A percentile compares a stretch with the other conserved stretches of the same genome.
Evolutionary conservation across 2,113 vertebrate species (phyloP).

Genomic region (Larimichthys crocea): DNA sequence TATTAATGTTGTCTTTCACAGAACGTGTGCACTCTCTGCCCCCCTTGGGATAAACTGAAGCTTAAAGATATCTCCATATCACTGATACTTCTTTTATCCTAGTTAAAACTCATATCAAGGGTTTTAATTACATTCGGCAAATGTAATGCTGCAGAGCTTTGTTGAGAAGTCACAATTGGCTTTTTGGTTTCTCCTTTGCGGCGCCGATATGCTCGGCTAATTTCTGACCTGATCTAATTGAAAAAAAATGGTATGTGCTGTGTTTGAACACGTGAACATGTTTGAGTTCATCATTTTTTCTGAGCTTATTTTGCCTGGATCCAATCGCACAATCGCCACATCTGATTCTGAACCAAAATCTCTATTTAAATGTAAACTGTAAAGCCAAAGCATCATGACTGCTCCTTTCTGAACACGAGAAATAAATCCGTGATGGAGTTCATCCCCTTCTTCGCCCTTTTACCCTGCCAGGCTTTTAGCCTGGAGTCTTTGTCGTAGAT

Average conservation of each 20-base stretch:
- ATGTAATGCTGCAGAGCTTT: constrained; percentile 59
- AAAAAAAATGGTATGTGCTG: constrained; percentile 25
- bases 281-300: constrained; percentile 21
- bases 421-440: constrained; percentile 58
- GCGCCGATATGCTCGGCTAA: constrained; percentile 16
- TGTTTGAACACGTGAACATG: constrained; percentile 26
- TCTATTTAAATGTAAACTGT: not conserved
- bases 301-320: not conserved
- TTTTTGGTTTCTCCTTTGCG: constrained; percentile 35
- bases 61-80: constrained; percentile 73
- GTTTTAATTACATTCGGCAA: constrained; percentile 72
- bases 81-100: constrained; percentile 72
- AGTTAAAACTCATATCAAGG: constrained; percentile 65
- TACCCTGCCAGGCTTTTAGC: constrained; percentile 64
- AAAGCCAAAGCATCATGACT: not conserved
- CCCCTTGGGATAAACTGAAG: constrained; percentile 65
- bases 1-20: constrained; percentile 76
- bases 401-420: constrained; percentile 6
- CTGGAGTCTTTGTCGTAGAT: constrained; percentile 62
- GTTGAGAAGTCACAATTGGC: constrained; percentile 43
- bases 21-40: constrained; percentile 57
- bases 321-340: constrained; percentile 4
- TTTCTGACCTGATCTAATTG: constrained; percentile 47
- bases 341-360: constrained; percentile 16
- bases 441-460: constrained; percentile 52